Conservation (phyloP, 2,113 vertebrate species). For the Progne subis region DNA sequence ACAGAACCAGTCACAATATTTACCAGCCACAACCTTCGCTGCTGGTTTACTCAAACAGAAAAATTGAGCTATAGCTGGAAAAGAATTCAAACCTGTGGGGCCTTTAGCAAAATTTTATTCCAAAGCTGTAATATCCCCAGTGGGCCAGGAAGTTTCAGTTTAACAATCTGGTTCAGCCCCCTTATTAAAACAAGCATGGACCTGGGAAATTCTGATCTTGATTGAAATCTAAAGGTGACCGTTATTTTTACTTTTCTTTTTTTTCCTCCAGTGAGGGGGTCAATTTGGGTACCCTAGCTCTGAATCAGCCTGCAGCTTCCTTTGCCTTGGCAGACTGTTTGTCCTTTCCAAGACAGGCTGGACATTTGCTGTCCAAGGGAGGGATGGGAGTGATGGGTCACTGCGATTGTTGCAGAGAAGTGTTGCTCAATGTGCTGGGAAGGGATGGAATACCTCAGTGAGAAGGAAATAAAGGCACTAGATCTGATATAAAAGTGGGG, state of each 20-base stretch:
- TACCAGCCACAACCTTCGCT: background rate
- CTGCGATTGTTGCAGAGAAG: rapidly evolving
- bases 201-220: constrained; percentile 25
- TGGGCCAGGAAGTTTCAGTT: constrained; percentile 6
- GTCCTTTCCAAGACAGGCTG: background rate
- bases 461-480: background rate
- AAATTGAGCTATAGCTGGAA: background rate
- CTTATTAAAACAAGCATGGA: constrained; percentile 29
- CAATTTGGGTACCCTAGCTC: background rate
- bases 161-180: background rate
- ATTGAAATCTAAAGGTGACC: constrained; percentile 18
- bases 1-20: background rate
- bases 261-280: background rate
- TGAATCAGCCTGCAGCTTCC: background rate
- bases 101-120: background rate
- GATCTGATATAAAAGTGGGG: background rate
- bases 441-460: background rate
- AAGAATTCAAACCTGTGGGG: background rate
- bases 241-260: background rate
- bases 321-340: background rate
- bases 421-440: background rate
- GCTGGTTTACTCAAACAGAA: background rate
- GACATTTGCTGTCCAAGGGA: background rate
- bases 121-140: background rate
- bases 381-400: background rate